phyloP scores from a whole-genome alignment of 2,113 vertebrate genomes.

The Callionymus lyra region DNA sequence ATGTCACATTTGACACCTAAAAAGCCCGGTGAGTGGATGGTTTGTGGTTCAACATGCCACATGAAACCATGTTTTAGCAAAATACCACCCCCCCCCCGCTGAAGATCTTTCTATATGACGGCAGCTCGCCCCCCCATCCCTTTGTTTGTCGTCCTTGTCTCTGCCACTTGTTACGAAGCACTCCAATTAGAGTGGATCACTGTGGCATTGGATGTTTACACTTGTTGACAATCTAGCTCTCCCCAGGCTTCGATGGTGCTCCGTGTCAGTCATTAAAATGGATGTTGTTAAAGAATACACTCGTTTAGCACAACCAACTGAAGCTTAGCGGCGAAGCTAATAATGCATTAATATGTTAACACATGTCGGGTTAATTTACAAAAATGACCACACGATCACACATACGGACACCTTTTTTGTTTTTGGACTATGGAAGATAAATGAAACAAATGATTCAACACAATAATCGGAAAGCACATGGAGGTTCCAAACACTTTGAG shows the following conservation, averaged over 20 bases:
- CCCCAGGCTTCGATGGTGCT: constrained; percentile 22
- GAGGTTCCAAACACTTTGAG: too few relatives aligned
- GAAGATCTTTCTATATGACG: constrained; percentile 3
- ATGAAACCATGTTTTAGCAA: constrained; percentile 3
- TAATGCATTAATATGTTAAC: too few relatives aligned
- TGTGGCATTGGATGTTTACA: constrained; percentile 40
- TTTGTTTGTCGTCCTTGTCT: constrained; percentile 19
- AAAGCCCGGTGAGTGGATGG: constrained; percentile 9
- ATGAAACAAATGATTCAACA: too few relatives aligned
- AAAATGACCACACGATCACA: too few relatives aligned
- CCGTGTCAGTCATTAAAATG: constrained; percentile 42
- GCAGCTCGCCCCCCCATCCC: constrained; percentile 15
- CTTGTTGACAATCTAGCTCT: constrained; percentile 33
- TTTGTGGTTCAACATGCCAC: constrained; percentile 6
- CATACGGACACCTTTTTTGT: too few relatives aligned
- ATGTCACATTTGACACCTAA: constrained; percentile 16
- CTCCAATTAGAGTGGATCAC: constrained; percentile 31
- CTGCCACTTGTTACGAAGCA: constrained; percentile 12
- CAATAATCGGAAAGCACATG: too few relatives aligned
- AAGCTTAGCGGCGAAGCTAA: constrained; percentile 48
- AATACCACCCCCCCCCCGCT: constrained; percentile 7
- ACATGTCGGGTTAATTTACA: too few relatives aligned
- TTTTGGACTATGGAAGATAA: too few relatives aligned
- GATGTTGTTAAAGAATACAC: constrained; percentile 32
- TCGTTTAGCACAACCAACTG: constrained; percentile 53